Evolutionary conservation across 2,797 vertebrate genomes (phyloP), one percentile per base, ranked within the genome.

Genomic region (Anolis apletophallus): DNA sequence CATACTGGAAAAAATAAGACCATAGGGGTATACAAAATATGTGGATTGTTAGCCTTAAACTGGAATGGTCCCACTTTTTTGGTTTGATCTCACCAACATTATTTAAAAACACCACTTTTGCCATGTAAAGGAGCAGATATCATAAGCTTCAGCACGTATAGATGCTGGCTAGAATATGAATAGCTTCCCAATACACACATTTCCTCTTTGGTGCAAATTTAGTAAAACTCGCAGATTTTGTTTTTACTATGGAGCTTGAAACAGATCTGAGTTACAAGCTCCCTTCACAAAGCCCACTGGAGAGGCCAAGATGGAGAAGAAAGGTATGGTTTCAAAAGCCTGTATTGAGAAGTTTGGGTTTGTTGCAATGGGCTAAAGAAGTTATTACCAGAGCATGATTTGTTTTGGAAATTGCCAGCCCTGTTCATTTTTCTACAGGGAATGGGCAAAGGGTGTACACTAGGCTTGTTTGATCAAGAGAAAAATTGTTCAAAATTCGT

Each of bases 81-180:
- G 87, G 90, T 85, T 36, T 67, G 82, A 69, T 75, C 50, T 80
- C 36, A 64, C 40, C 87, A 87, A 75, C 87, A 72, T 76, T 78
- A 83, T 89, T 92, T 59, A 91, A 81, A 91, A n/a, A 23, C 26
- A 50, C 26, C 81, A 85, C 89, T 93, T 88, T 91, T 92, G 74
- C 77, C 52, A 67, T 82, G 88, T 94, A 91, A 94, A 93, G 80
- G 93, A 94, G 67, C 93, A 87, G 81, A 88, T 90, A 91, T 92
- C 80, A 81, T 82, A 68, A 82, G 29, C 87, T 93, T 83, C 71
- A 88, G 87, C 91, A 86, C n/a, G 81, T 3, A 5, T 3, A 83
- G 26, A 64, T 26, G 0, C 68, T 89, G 74, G 73, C 50, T 84
- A 77, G 64, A 61, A 76, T 92, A 92, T 88, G 89, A 89, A 89